A percentile compares a stretch with the other conserved stretches of the same genome.
Conservation (phyloP, 1,140 invertebrate genomes). For the Calliopsis andreniformis region DNA sequence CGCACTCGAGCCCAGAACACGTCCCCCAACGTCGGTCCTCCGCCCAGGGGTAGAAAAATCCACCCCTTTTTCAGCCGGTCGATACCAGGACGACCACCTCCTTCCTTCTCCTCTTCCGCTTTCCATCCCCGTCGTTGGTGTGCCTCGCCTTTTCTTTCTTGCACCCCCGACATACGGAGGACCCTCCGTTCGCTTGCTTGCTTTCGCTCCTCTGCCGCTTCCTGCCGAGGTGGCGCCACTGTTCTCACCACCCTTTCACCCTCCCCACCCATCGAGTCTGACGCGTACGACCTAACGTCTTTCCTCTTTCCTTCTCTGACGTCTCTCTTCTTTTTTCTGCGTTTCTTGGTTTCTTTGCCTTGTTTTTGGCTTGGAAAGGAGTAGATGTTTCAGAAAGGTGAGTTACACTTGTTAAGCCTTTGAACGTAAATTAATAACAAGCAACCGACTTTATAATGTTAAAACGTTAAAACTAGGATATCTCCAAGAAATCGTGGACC, state of each 20-base stretch:
- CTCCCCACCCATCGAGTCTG: conserved; percentile 11
- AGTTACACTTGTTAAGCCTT: background rate
- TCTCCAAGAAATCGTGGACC: too few species aligned
- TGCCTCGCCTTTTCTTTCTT: conserved; percentile 75
- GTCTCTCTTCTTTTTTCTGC: conserved; percentile 15
- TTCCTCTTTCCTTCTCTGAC: conserved; percentile 13
- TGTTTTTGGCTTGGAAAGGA: background rate
- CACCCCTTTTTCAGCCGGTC: conserved; percentile 78
- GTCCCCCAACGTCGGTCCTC: conserved; percentile 64
- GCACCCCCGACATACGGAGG: conserved; percentile 54
- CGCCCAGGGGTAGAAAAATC: conserved; percentile 76
- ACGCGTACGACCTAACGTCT: conserved; percentile 43
- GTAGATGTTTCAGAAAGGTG: background rate
- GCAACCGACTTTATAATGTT: too few species aligned
- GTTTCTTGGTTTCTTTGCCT: background rate
- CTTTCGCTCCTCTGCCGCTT: conserved; percentile 72
- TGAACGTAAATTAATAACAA: too few species aligned
- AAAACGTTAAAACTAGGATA: too few species aligned
- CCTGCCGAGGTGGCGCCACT: conserved; percentile 76
- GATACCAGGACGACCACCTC: conserved; percentile 76
- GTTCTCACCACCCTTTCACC: conserved; percentile 59
- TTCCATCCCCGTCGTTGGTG: conserved; percentile 55
- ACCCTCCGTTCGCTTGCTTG: conserved; percentile 44
- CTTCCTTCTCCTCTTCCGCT: conserved; percentile 65
- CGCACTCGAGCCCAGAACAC: conserved; percentile 66